Conservation (phyloP, 2,113 vertebrate species). For the Chlorodrepanis virens region DNA sequence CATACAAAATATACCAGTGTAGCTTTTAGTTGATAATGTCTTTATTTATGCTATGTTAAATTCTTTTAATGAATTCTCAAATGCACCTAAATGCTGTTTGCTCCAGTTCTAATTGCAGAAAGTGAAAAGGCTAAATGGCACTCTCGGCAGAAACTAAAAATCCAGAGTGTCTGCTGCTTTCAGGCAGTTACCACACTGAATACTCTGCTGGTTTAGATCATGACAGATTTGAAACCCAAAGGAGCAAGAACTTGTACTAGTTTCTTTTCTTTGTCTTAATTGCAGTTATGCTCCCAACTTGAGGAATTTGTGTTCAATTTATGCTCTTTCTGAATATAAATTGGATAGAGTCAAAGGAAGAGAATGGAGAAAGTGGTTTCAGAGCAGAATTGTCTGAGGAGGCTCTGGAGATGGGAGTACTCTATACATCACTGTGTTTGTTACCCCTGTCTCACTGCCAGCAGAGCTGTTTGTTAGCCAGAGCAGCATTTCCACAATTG, state of each 20-base stretch:
- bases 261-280: neutral
- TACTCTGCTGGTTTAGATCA: neutral
- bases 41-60: neutral
- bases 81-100: neutral
- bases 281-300: neutral
- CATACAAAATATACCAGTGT: neutral
- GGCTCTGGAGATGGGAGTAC: neutral
- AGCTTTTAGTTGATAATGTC: neutral
- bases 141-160: neutral
- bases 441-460: neutral
- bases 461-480: neutral
- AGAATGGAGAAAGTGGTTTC: neutral
- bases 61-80: slow-evolving; percentile 24
- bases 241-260: neutral
- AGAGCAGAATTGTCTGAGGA: neutral
- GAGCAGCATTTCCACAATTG: neutral
- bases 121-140: neutral
- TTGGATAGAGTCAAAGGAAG: neutral
- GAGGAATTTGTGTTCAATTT: neutral
- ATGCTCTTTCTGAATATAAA: neutral
- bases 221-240: neutral
- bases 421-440: neutral
- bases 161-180: neutral
- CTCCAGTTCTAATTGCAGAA: slow-evolving; percentile 18
- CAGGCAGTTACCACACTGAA: neutral